Conservation (phyloP, 2,888 invertebrate species). For the Tanaodytes sp. region DNA sequence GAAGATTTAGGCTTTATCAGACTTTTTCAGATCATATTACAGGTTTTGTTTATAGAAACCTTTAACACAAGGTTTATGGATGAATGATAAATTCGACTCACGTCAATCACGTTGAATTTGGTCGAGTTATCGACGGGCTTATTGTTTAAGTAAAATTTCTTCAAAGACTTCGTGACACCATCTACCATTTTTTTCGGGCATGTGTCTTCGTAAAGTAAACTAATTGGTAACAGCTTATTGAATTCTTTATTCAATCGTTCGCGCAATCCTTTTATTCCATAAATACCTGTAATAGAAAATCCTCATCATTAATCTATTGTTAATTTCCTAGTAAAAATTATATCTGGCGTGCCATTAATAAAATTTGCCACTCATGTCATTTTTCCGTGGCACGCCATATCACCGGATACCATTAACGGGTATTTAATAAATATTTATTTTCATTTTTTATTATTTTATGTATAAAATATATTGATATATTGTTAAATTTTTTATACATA, state of each 20-base stretch:
- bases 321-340: too few species aligned
- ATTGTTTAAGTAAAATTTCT: conserved; percentile 76
- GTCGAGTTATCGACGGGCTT: conserved; percentile 72
- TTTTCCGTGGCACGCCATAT: too few species aligned
- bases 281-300: conserved; percentile 60
- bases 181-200: conserved; percentile 68
- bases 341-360: too few species aligned
- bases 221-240: conserved; percentile 76
- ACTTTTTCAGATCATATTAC: too few species aligned
- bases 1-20: too few species aligned
- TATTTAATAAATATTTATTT: too few species aligned
- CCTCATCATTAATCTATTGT: too few species aligned
- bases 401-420: too few species aligned
- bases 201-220: conserved; percentile 78
- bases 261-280: conserved; percentile 72
- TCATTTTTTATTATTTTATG: not conserved
- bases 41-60: too few species aligned
- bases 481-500: too few species aligned
- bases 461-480: conserved; percentile 27
- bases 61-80: too few species aligned
- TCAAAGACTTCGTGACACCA: conserved; percentile 75
- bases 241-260: conserved; percentile 76
- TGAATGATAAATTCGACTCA: conserved; percentile 71
- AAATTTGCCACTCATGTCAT: too few species aligned
- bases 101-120: conserved; percentile 76